Percentiles rank a stretch among this genome's conserved stretches.
Conservation (phyloP, 2,888 invertebrate genomes). For the Bombylius discolor region DNA sequence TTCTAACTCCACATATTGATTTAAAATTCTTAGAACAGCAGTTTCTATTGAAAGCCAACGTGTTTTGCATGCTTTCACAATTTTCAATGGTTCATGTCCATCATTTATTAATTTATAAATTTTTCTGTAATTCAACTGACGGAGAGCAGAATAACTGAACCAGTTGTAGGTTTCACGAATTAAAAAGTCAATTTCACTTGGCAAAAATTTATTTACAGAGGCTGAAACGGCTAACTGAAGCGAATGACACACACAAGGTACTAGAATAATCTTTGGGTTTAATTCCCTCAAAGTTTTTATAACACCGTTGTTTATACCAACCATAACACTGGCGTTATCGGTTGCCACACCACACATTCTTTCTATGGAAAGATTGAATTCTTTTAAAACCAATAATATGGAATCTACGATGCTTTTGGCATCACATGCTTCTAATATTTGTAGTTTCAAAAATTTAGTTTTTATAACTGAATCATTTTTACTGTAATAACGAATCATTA, state of each 20-base stretch:
- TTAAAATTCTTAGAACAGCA: neutral
- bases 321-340: neutral
- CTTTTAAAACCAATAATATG: neutral
- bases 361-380: neutral
- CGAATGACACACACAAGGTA: neutral
- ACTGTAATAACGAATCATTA: neutral
- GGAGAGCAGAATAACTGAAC: neutral
- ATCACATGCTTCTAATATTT: neutral
- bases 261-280: neutral
- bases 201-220: neutral
- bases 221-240: neutral
- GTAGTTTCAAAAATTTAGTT: neutral
- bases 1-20: neutral
- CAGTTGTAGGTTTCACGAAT: neutral
- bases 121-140: neutral
- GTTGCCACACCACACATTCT: neutral
- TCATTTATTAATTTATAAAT: neutral
- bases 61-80: neutral
- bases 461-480: neutral
- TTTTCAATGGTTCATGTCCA: neutral
- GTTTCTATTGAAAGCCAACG: neutral
- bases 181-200: neutral
- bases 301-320: neutral
- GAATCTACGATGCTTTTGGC: neutral
- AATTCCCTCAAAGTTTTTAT: neutral